Conservation (phyloP, 1,140 invertebrate genomes). For the Eufriesea mexicana region DNA sequence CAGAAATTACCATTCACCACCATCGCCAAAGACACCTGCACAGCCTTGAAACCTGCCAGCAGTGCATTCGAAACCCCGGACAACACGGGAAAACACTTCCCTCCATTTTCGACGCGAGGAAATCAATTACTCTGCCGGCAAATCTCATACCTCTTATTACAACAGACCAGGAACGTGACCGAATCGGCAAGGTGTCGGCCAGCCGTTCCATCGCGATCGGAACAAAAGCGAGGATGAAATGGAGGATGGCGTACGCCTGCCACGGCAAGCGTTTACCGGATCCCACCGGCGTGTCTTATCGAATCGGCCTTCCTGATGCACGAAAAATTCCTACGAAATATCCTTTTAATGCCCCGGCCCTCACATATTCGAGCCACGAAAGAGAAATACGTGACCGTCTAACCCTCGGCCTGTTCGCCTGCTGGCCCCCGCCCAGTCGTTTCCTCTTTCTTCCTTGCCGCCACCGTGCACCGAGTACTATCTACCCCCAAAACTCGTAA, state of each 20-base stretch:
- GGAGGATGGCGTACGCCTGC: background rate
- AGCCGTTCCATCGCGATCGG: background rate
- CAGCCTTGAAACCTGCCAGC: background rate
- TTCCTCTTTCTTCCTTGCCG: background rate
- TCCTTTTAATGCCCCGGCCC: conserved; percentile 54
- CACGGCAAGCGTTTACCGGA: too few relatives aligned
- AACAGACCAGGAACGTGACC: background rate
- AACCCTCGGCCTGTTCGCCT: too few relatives aligned
- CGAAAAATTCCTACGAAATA: conserved; percentile 58
- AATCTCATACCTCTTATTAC: background rate
- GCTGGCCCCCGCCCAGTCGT: background rate
- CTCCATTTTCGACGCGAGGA: too few relatives aligned
- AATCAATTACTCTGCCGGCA: background rate
- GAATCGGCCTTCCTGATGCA: conserved; percentile 20
- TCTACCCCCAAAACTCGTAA: conserved; percentile 70
- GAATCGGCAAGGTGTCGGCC: background rate
- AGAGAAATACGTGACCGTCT: conserved; percentile 18
- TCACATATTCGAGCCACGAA: conserved; percentile 37
- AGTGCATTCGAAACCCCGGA: too few relatives aligned
- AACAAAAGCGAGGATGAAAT: background rate
- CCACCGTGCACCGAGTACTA: conserved; percentile 18
- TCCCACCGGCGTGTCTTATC: conserved; percentile 44
- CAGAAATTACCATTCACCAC: too few relatives aligned
- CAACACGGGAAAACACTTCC: background rate
- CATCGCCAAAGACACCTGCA: too few relatives aligned